Base-by-base conservation (phyloP, 2,888 invertebrate species). In the Drosophila formosana region DNA sequence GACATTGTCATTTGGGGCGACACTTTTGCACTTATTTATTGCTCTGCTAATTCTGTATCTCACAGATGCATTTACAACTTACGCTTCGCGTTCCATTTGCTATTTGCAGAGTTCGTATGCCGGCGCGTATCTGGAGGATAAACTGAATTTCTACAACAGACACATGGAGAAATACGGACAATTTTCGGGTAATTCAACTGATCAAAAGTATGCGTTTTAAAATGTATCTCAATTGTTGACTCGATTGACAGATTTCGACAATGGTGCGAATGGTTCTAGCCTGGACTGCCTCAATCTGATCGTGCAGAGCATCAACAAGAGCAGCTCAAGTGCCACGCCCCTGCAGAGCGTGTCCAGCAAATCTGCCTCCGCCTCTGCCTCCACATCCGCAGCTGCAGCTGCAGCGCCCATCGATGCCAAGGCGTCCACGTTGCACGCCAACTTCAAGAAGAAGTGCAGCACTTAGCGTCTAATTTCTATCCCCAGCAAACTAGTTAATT, bases 241-340 rank as follows among this genome's bases (percentile, higher is more conserved):
- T 34, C 3, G 37, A 72, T 63, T 91, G 91, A 6, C 90, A 94
- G 94, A 93, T 86, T 93, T 92, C 65, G 91, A 91, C 63, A 88
- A 92, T 30, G 87, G 91, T 43, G 87, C 91, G n/a, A 92, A 93
- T 67, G 93, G 93, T 64, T 94, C 94, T 23, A 95, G 95, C 82
- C 91, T 96, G 72, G 95, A 95, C 91, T 95, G 95, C 79, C 93
- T 96, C 26, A 95, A 95, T 81, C 92, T 95, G 62, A 96, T 96
- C 77, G 96, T 96, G 28, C 95, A 95, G 91, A 95, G 95, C 91
- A 95, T 95, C 72, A 94, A 93, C 67, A 92, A 91, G 73, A 88
- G 72, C 73, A 79, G 84, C 4, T 72, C 88, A 11, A 69, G 30
- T 18, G 50, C 66, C 2, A 52, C 58, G 7, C 72, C 66, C 25